phyloP scores from a whole-genome alignment of 1,140 invertebrate genomes.

The Brachystomella parvula region DNA sequence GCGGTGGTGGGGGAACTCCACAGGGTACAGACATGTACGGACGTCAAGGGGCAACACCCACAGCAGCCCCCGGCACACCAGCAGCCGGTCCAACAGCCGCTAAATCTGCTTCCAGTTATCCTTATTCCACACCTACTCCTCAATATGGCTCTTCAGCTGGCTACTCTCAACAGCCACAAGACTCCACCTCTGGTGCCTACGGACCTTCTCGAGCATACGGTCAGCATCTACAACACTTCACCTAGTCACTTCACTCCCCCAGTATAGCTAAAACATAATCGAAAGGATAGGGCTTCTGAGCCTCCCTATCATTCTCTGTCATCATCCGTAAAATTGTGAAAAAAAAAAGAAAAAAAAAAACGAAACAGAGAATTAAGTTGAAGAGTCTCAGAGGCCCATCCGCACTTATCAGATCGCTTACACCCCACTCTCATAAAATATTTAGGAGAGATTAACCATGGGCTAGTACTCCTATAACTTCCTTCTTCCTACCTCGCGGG shows the following conservation, averaged over 20 bases:
- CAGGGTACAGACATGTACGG: constrained; percentile 36
- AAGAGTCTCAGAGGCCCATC: constrained; percentile 5
- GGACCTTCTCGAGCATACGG: constrained; percentile 39
- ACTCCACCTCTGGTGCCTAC: constrained; percentile 35
- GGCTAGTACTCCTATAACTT: too few relatives aligned
- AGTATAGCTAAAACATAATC: not conserved
- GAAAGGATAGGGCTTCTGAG: not conserved
- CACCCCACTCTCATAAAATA: not conserved
- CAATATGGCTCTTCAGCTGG: constrained; percentile 37
- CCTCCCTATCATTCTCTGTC: too few relatives aligned
- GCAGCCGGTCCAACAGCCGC: constrained; percentile 28
- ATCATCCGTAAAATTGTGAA: too few relatives aligned
- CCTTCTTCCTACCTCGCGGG: too few relatives aligned
- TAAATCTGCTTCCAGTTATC: constrained; percentile 37
- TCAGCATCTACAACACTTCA: constrained; percentile 30
- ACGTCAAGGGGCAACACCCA: constrained; percentile 34
- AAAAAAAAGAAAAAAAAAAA: too few relatives aligned
- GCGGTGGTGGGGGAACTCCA: constrained; percentile 30
- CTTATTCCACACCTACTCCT: constrained; percentile 35
- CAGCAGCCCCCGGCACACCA: constrained; percentile 30
- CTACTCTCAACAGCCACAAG: constrained; percentile 35
- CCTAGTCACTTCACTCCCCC: constrained; percentile 8
- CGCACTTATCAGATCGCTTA: not conserved
- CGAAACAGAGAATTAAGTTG: not conserved
- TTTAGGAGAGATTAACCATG: not conserved